Evolutionary conservation across 2,113 vertebrate genomes (phyloP).

Genomic region (Scytalopus superciliaris): DNA sequence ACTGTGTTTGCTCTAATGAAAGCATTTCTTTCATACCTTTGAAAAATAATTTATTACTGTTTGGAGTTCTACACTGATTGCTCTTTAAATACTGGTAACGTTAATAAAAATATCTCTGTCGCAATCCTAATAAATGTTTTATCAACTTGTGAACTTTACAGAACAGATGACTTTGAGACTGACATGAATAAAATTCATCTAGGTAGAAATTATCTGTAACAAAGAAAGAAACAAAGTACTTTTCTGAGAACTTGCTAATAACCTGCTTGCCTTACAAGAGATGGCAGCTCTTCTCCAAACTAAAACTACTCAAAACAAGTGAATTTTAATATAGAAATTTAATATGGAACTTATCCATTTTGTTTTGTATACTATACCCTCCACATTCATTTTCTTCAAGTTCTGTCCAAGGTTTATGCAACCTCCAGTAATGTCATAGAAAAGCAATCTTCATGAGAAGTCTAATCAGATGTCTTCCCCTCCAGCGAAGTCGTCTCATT

Average conservation of each 20-base stretch:
- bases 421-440: background rate
- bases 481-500: background rate
- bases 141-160: conserved; percentile 23
- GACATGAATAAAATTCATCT: background rate
- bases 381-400: background rate
- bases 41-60: conserved; percentile 24
- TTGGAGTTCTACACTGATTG: conserved; percentile 25
- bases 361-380: background rate
- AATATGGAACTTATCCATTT: background rate
- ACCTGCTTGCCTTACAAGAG: background rate
- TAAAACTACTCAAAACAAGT: background rate
- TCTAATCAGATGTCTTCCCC: background rate
- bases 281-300: background rate
- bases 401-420: background rate
- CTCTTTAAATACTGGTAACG: background rate
- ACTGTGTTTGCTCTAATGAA: background rate
- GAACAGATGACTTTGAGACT: conserved; percentile 10
- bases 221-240: background rate
- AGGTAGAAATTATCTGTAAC: background rate
- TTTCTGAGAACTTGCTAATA: background rate
- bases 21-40: background rate
- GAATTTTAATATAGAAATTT: background rate
- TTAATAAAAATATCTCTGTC: conserved; percentile 16
- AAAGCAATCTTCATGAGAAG: background rate
- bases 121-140: conserved; percentile 21